Evolutionary conservation across 2,888 invertebrate genomes (phyloP), one percentile per base, ranked within the genome.

Genomic region (Caenorhabditis plicata): DNA sequence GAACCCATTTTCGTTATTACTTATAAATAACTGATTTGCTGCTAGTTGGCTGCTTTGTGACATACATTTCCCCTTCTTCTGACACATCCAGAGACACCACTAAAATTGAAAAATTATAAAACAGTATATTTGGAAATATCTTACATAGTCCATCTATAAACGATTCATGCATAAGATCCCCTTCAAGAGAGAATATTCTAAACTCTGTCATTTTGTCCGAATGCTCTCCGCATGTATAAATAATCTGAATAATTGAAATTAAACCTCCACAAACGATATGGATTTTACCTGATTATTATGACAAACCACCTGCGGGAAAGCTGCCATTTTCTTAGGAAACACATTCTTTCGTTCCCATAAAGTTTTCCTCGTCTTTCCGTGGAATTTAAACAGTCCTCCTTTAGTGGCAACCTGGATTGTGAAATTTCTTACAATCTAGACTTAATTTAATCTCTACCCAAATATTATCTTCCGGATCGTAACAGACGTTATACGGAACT

Each of bases 341-440:
- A 52, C 38, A 42, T 75, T 78, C 39, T 74, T 77, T 8, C 60
- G 39, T 45, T 71, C 69, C 49, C 54, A 72, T 7, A 77, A 47
- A 0, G 54, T 62, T 42, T 48, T 53, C 31, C 39, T 45, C 49
- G 57, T 56, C 45, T 53, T 58, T 25, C 58, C 55, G 46, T 73
- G 60, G 42, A 79, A 64, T 54, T 79, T 79, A 58, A 74, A 79
- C 4, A 79, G 64, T 1, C 78, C 78, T 20, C 78, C 78, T 57
- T 78, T 78, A 1, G 71, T 52, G 7, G 78, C 74, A 8, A 77
- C 65, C 65, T 65, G 44, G 11, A 43, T 29, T 8, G 8, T 20
- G 13, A 33, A 20, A n/a, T n/a, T n/a, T n/a, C n/a, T 33, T 31
- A 27, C 19, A 17, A 41, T 41, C 32, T 20, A 22, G 3, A 5